These are phyloP conservation scores for Puffinus mauretanicus DNA, from an alignment of 2,113 vertebrate species.

Conservation along the genomic window DNA sequence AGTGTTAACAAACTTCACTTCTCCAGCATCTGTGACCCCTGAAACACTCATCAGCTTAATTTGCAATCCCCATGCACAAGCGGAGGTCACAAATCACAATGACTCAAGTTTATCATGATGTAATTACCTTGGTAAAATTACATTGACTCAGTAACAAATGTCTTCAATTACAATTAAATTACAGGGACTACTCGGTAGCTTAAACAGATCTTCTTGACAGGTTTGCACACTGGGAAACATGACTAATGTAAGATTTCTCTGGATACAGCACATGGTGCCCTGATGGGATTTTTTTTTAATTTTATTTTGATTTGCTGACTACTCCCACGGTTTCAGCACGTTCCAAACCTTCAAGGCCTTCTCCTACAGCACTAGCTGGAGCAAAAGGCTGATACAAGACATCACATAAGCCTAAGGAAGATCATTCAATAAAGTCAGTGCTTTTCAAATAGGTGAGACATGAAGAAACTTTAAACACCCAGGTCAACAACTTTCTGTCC, in stretches of 20 bases:
- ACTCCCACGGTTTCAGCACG: neutral
- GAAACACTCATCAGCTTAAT: slow-evolving; percentile 52
- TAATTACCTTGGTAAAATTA: slow-evolving; percentile 67
- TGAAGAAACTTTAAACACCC: neutral
- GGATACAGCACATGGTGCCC: neutral
- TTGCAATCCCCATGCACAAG: slow-evolving; percentile 46
- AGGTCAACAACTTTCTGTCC: neutral
- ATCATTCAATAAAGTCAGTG: neutral
- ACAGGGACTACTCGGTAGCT: slow-evolving; percentile 33
- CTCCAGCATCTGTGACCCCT: slow-evolving; percentile 40
- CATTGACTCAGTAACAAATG: slow-evolving; percentile 65
- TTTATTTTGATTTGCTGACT: neutral
- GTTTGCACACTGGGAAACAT: slow-evolving; percentile 51
- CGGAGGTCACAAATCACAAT: slow-evolving; percentile 52
- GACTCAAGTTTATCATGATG: slow-evolving; percentile 68
- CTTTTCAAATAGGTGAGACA: neutral
- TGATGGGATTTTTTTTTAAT: neutral
- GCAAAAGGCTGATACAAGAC: neutral
- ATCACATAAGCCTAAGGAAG: neutral
- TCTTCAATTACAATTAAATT: slow-evolving; percentile 69
- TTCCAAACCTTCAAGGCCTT: neutral
- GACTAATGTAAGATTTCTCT: slow-evolving; percentile 49
- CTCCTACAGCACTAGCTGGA: neutral
- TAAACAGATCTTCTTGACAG: slow-evolving; percentile 55
- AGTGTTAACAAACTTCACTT: slow-evolving; percentile 34